These are phyloP conservation scores for Ferdinandea cuprea DNA, from an alignment of 2,888 invertebrate species.

Conservation along the genomic window DNA sequence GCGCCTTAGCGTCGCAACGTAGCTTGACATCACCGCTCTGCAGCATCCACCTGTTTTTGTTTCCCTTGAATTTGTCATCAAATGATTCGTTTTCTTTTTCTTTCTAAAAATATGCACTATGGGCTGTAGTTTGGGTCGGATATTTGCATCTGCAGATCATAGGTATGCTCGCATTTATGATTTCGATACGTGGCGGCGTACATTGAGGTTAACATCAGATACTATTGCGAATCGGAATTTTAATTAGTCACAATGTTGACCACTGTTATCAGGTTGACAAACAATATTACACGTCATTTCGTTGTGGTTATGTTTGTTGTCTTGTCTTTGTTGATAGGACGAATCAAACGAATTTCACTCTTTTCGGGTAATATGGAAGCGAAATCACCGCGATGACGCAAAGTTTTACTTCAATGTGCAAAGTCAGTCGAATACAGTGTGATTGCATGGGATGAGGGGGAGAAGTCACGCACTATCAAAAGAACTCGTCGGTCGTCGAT, in stretches of 20 bases:
- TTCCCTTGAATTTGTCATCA: conserved; percentile 5
- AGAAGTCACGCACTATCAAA: conserved; percentile 14
- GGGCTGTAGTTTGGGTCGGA: not conserved
- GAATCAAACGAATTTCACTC: not conserved
- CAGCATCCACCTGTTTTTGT: conserved; percentile 37
- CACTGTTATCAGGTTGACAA: conserved; percentile 17
- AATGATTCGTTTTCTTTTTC: not conserved
- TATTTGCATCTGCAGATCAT: not conserved
- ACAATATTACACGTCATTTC: conserved; percentile 40
- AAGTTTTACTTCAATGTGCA: conserved; percentile 1
- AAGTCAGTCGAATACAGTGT: not conserved
- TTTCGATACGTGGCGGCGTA: conserved; percentile 12
- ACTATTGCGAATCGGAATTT: not conserved
- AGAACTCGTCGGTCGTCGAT: no score
- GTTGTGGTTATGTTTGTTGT: conserved; percentile 14
- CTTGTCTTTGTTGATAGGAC: not conserved
- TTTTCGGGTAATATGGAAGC: conserved; percentile 20
- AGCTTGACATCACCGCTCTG: conserved; percentile 10
- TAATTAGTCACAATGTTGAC: not conserved
- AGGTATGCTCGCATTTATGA: not conserved
- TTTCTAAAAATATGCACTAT: not conserved
- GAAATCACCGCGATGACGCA: conserved; percentile 4
- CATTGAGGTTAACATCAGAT: not conserved
- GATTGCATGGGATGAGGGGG: not conserved
- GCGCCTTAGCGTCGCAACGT: not conserved